Evolutionary conservation across 2,797 vertebrate genomes (phyloP).

Genomic region (Telmatherina bonti): DNA sequence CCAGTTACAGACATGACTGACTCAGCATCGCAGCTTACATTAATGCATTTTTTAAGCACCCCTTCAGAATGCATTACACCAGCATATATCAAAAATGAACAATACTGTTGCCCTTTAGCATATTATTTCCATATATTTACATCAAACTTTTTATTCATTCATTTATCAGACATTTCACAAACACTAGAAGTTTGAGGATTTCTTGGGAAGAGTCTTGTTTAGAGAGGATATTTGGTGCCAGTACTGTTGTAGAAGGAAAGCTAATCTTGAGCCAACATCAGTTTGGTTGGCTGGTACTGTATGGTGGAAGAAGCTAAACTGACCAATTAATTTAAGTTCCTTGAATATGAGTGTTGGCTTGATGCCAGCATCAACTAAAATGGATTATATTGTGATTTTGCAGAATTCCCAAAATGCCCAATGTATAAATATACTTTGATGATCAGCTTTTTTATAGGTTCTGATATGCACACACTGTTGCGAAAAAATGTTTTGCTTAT

Average conservation of each 20-base stretch:
- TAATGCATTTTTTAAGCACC: slow-evolving; percentile 33
- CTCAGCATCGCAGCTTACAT: slow-evolving; percentile 47
- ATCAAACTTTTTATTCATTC: slow-evolving; percentile 38
- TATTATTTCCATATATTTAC: slow-evolving; percentile 63
- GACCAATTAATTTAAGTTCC: slow-evolving; percentile 18
- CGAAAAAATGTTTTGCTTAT: slow-evolving; percentile 1
- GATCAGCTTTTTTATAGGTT: background rate
- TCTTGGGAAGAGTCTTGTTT: slow-evolving; percentile 38
- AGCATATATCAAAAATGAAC: slow-evolving; percentile 38
- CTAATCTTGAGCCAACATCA: slow-evolving; percentile 33
- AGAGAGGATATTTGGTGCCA: slow-evolving; percentile 31
- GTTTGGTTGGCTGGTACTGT: slow-evolving; percentile 37
- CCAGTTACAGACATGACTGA: slow-evolving; percentile 29
- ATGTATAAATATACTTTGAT: background rate
- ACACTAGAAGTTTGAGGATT: slow-evolving; percentile 42
- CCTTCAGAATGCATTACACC: slow-evolving; percentile 50
- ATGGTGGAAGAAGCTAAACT: slow-evolving; percentile 6
- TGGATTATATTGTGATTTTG: slow-evolving; percentile 11
- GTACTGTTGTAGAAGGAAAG: slow-evolving; percentile 1
- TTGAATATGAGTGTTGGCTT: slow-evolving; percentile 13
- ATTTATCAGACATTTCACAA: slow-evolving; percentile 39
- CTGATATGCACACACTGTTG: background rate
- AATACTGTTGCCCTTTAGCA: slow-evolving; percentile 42
- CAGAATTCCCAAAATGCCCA: background rate
- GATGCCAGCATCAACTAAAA: slow-evolving; percentile 10